Evolutionary conservation across 2,797 vertebrate genomes (phyloP), one percentile per base, ranked within the genome.

Genomic region (Sebastes melanostomus): DNA sequence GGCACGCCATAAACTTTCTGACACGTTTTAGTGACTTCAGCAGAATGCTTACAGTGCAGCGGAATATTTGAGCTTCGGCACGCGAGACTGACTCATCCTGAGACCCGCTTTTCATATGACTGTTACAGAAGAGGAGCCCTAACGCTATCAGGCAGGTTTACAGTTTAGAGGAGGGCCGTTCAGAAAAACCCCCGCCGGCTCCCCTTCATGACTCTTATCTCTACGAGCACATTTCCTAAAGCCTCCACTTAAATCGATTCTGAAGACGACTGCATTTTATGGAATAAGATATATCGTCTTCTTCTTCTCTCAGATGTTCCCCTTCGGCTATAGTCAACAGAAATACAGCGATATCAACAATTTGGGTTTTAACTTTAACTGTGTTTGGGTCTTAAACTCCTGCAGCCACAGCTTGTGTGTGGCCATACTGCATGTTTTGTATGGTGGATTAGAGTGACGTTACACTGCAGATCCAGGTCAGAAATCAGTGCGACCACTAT

Each of bases 191-290:
- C 70, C 75, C 7, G 79, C 84, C 27, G 27, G 67, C 80, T 89
- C 84, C 72, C 66, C 87, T 83, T 88, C 78, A 85, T 36, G 79
- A 83, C 89, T 76, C 92, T 94, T 94, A 93, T 93, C 93, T 91
- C 85, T 76, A 77, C 79, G 54, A 89, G 86, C 92, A 92, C 92
- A 94, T 93, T 92, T 91, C 87, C 84, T 74, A 84, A 90, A 89
- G 89, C 90, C 81, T 80, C 85, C 63, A 65, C 84, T 88, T 91
- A 81, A 93, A 93, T 92, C 71, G 78, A 94, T 92, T 94, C 86
- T 91, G 77, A 91, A 88, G 86, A 90, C 68, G 74, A 85, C 84
- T 82, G 88, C 83, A 73, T 90, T 92, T 93, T 90, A 84, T 80
- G 71, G 75, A 86, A 90, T 81, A 42, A 89, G 87, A 91, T 83